These are phyloP conservation scores for Cheirogaleus medius DNA, from an alignment of 2,113 vertebrate genomes.

Conservation along the genomic window DNA sequence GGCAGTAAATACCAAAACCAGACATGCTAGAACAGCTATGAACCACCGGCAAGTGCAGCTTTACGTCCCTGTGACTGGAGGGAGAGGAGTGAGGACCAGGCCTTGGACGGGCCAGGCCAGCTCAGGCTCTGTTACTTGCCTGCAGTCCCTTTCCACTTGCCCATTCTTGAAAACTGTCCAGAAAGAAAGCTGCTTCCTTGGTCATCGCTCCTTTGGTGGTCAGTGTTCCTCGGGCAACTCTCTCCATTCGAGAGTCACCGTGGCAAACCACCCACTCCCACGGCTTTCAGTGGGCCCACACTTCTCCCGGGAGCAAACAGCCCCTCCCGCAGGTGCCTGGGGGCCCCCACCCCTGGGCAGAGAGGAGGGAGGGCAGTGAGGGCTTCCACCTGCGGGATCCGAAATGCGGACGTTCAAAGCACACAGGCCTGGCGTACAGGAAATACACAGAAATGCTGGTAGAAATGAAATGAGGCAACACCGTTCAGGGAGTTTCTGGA, in stretches of 20 bases:
- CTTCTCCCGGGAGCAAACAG: not conserved
- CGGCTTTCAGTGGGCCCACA: not conserved
- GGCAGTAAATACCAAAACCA: not conserved
- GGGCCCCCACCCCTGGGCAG: not conserved
- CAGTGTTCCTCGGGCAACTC: not conserved
- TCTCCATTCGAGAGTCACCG: conserved; percentile 33
- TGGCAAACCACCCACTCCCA: conserved; percentile 32
- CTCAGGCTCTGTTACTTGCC: not conserved
- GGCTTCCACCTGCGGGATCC: not conserved
- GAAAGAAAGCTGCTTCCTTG: not conserved
- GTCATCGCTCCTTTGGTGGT: not conserved
- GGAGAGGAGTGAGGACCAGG: not conserved
- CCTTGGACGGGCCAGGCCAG: not conserved
- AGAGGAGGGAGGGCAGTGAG: not conserved
- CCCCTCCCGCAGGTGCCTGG: not conserved
- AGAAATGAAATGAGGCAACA: not conserved
- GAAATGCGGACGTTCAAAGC: not conserved
- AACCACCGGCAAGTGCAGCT: not conserved
- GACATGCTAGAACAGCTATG: not conserved
- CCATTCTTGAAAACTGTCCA: not conserved
- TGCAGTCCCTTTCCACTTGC: not conserved
- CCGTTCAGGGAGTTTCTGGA: not conserved
- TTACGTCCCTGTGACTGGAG: not conserved
- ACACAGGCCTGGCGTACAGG: not conserved
- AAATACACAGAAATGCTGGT: not conserved